phyloP scores from a whole-genome alignment of 2,797 vertebrate species.

The Galagoides demidoff region DNA sequence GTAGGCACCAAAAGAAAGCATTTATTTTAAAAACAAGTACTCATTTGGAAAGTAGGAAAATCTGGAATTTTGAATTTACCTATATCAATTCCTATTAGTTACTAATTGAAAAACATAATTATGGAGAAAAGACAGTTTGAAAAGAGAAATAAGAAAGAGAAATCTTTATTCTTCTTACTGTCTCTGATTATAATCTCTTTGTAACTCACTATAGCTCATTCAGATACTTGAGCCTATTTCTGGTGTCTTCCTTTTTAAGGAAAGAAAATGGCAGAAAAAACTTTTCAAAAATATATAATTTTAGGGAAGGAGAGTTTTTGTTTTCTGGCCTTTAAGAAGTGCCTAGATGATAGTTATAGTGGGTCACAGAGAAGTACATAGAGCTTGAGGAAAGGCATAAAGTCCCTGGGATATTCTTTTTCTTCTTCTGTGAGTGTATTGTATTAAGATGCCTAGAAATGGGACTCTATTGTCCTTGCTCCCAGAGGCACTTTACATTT shows the following conservation, averaged over 20 bases:
- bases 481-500: constrained; percentile 55
- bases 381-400: not conserved
- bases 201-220: not conserved
- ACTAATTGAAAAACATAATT: not conserved
- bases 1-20: not conserved
- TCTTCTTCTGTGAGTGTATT: constrained; percentile 55
- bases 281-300: not conserved
- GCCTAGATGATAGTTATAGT: constrained; percentile 39
- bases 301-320: constrained; percentile 14
- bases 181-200: not conserved
- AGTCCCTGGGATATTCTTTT: constrained; percentile 40
- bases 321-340: constrained; percentile 64
- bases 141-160: constrained; percentile 4
- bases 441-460: constrained; percentile 66
- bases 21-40: constrained; percentile 3
- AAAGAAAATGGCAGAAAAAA: not conserved
- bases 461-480: not conserved
- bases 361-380: not conserved
- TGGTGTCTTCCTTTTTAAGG: not conserved
- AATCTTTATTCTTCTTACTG: not conserved
- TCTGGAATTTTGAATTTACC: not conserved
- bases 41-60: not conserved
- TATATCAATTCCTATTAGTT: not conserved
- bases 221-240: not conserved
- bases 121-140: constrained; percentile 8